These are phyloP conservation scores for Bombus turneri DNA, from an alignment of 1,140 invertebrate species.

Conservation along the genomic window DNA sequence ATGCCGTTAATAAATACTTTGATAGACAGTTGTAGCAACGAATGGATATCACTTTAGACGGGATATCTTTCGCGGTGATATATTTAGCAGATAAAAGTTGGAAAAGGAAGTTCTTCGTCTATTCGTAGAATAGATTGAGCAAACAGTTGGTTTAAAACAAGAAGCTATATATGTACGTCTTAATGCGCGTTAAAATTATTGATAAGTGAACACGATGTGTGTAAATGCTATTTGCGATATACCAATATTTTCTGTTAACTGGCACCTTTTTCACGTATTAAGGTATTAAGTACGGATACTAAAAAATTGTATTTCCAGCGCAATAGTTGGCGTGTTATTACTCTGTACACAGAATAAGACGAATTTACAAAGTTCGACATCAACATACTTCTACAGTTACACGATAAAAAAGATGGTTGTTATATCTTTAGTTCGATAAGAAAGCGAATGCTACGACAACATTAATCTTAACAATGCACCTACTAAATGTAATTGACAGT, in stretches of 20 bases:
- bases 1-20: neutral
- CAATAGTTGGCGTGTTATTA: neutral
- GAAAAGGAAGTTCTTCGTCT: neutral
- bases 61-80: neutral
- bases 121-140: neutral
- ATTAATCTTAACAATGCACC: neutral
- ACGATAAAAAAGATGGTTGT: neutral
- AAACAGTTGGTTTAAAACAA: conserved; percentile 25
- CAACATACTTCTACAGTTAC: neutral
- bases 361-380: neutral
- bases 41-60: neutral
- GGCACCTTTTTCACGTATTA: too few species aligned
- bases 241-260: too few species aligned
- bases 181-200: neutral
- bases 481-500: neutral
- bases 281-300: too few species aligned
- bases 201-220: neutral
- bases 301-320: too few species aligned
- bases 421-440: neutral
- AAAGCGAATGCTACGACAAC: neutral
- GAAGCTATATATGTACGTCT: neutral
- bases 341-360: too few species aligned
- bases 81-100: conserved; percentile 23
- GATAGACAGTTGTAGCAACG: neutral
- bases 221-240: neutral